Base-by-base conservation (phyloP, 2,888 invertebrate genomes). In the Cotesia congregata region DNA sequence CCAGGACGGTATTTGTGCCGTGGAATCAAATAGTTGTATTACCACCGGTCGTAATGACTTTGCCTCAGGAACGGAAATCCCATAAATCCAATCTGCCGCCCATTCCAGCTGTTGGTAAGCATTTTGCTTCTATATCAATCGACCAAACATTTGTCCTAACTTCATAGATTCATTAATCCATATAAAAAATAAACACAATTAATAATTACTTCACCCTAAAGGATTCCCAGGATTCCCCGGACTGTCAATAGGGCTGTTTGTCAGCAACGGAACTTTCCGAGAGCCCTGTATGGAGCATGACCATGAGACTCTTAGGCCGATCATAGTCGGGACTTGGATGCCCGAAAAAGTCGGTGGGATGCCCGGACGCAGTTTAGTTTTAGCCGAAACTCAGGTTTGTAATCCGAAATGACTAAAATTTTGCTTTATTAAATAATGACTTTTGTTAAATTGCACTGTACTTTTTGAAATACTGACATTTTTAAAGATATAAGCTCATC, bases 1-100 rank as follows among this genome's bases (percentile, higher is more conserved):
- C 96, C 80, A 93, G 95, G 87, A 97, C 97, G 2, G 96, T 98
- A 78, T 97, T 96, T 90, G 97, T 98, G 79, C 98, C 98, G 20
- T 98, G 98, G 97, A 99, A 99, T 91, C 96, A 97, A 89, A 98
- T 99, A 85, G 97, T 99, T 71, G 97, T 97, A 62, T 91, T 97
- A 83, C 95, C 96, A 6, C 96, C 96, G 9, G 95, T 97, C 62
- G 94, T 95, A 86, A 95, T 97, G 96, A 94, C 94, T 88, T 92
- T 96, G 67, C 94, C 93, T 86, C 95, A 95, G 84, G 95, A 95
- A 81, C 85, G 85, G 79, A 88, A 90, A 70, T 83, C 86, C 72
- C 86, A 86, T 79, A 88, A 86, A 83, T 83, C 88, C 68, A 88
- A 86, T 83, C 86, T 87, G 80, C 87, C 87, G 76, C 88, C 89